Evolutionary conservation across 2,113 vertebrate species (phyloP), one percentile per base, ranked within the genome.

Genomic region (Piaya cayana): DNA sequence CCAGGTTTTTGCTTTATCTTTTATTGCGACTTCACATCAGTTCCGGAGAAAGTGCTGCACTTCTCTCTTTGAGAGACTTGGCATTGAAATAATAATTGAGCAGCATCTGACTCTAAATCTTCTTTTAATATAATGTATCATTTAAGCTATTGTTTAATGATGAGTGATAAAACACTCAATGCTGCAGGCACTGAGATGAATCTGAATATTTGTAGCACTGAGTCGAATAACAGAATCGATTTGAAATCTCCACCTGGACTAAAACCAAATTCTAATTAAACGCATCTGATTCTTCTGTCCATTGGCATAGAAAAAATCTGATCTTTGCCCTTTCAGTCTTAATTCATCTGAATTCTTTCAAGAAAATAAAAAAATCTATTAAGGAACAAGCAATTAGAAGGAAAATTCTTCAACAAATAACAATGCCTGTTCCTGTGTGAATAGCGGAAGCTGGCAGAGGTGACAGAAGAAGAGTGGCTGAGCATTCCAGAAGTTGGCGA

Each of bases 401-500:
- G 23, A 36, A 25, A 5, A 2, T 21, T 86, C 52, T 49, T 23
- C 20, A 68, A 9, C 50, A 50, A 92, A 7, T 88, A 83, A 75
- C 11, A 62, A 27, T 47, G 79, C 6, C 19, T 64, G 8, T 26
- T 91, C 22, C 6, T 88, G 20, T 96, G 32, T 94, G 69, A 64
- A 30, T 86, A 99, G 99, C 97, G 99, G 86, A 99, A 99, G 86
- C 91, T 99, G 81, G 97, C 99, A 1, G 99, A 99, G 96, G 99
- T 99, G 49, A 99, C 99, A 0, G 99, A 99, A 63, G 99, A 99
- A 63, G 99, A 99, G 91, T 99, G 99, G 99, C 96, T 99, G 64
- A 99, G 99, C 63, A 99, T 99, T 86, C 99, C 99, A 4, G 99
- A 99, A 82, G 99, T 99, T 36, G 99, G 99, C 2, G 99, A 99